Base-by-base conservation (phyloP, 2,888 invertebrate species). In the Lasius platythorax region DNA sequence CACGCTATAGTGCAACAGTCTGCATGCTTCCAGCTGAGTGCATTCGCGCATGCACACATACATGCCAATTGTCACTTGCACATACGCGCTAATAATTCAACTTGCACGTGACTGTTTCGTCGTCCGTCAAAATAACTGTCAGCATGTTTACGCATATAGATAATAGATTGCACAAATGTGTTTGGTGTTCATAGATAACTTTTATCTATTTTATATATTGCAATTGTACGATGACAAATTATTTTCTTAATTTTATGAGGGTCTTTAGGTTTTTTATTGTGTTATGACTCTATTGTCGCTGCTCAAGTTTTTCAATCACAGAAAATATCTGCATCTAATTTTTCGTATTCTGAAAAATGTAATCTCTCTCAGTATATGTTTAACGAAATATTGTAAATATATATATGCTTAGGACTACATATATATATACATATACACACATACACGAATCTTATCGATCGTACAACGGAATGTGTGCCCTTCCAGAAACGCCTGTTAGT, bases 41-140 rank as follows among this genome's bases (percentile, higher is more conserved):
- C 6, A n/a, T 37, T 61, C 43, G 15, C 43, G 15, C 61, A 43
- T 58, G 18, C 11, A 3, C n/a, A 40, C 2, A 11, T 33, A 40
- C 6, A 73, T 12, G 33, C 12, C 15, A 61, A 30, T 30, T 63
- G 43, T 11, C 5, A 28, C 6, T 15, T 15, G 8, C 28, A 74
- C 1, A 12, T 15, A n/a, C 18, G 37, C 28, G 28, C 37, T 53
- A 66, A 50, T 50, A 37, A 66, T 28, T 66, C 37, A 0, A 66
- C 37, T 11, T 70, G 30, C 70, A 70, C 53, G 23, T 56, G 72
- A 72, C 15, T 33, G 12, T 33, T 11, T 30, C 12, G 40, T 53
- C 58, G 15, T 46, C n/a, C 30, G 67, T 78, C 67, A 67, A 56
- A 78, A 56, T 78, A 67, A 40, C 18, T 50, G 33, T 23, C 63